Evolutionary conservation across 2,888 invertebrate species (phyloP).

Genomic region (Mythimna ferrago): DNA sequence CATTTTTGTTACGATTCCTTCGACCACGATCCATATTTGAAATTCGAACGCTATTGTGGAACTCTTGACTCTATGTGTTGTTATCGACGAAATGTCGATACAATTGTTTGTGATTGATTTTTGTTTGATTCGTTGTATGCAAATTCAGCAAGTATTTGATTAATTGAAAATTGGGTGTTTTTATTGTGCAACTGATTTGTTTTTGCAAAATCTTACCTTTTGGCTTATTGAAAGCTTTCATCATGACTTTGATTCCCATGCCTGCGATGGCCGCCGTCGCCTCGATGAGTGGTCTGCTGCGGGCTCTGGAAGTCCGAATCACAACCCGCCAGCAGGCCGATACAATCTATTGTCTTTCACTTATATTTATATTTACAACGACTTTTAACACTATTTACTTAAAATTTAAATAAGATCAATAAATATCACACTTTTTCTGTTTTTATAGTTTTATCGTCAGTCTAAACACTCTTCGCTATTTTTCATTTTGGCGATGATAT

Average conservation of each 20-base stretch:
- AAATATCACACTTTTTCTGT: constrained; percentile 85
- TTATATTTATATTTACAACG: constrained; percentile 72
- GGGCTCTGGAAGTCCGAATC: constrained; percentile 75
- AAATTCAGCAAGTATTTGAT: neutral
- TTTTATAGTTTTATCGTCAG: constrained; percentile 71
- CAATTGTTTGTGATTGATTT: constrained; percentile 6
- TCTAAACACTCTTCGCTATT: constrained; percentile 90
- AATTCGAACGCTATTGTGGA: constrained; percentile 55
- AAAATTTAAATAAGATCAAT: constrained; percentile 84
- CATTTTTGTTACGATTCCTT: constrained; percentile 74
- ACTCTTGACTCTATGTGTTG: constrained; percentile 8
- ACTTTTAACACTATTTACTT: constrained; percentile 68
- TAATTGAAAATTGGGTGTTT: too few relatives aligned
- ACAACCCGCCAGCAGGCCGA: constrained; percentile 69
- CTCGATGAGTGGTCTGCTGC: constrained; percentile 77
- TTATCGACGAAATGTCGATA: too few relatives aligned
- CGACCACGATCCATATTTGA: constrained; percentile 65
- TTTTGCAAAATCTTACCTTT: constrained; percentile 92
- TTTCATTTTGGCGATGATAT: constrained; percentile 84
- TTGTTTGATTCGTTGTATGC: neutral
- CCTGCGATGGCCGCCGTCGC: constrained; percentile 90
- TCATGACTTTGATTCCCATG: constrained; percentile 96
- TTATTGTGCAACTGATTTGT: too few relatives aligned
- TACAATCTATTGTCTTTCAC: constrained; percentile 65
- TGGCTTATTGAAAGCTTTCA: constrained; percentile 96